These are phyloP conservation scores for Melanostigma gelatinosum DNA, from an alignment of 2,113 vertebrate genomes.

Conservation along the genomic window DNA sequence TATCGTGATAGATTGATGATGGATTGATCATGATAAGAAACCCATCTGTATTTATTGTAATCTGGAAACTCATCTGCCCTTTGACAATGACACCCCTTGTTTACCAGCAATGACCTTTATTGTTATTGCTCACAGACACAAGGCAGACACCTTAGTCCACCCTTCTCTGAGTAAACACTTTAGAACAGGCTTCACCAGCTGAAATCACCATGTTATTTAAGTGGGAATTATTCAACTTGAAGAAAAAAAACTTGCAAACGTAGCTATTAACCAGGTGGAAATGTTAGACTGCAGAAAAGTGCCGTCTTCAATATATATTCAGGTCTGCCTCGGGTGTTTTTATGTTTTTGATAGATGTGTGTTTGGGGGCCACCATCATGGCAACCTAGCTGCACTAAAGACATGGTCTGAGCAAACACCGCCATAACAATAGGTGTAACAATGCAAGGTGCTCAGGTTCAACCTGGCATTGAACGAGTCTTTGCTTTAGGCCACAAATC, in stretches of 20 bases:
- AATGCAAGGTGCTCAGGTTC: conserved; percentile 57
- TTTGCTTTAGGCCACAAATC: conserved; percentile 64
- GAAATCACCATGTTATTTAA: conserved; percentile 47
- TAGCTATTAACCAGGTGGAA: conserved; percentile 34
- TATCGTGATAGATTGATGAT: not conserved
- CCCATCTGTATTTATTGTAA: not conserved
- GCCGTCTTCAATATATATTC: conserved; percentile 41
- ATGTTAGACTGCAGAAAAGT: conserved; percentile 37
- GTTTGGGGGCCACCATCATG: conserved; percentile 25
- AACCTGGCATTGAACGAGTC: conserved; percentile 65
- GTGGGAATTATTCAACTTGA: conserved; percentile 52
- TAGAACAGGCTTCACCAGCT: conserved; percentile 36
- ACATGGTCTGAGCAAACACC: conserved; percentile 44
- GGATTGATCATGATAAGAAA: conserved; percentile 11
- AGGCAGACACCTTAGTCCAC: conserved; percentile 37
- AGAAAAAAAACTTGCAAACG: conserved; percentile 19
- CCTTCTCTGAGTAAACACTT: conserved; percentile 41
- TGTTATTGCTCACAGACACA: conserved; percentile 40
- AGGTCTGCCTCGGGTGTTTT: conserved; percentile 24
- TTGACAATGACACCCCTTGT: conserved; percentile 10
- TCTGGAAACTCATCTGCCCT: conserved; percentile 22
- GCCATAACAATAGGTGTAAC: conserved; percentile 43
- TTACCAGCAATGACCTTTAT: conserved; percentile 50
- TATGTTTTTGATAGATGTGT: conserved; percentile 45
- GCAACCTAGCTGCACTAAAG: conserved; percentile 43